Conservation (phyloP, 37 sponge, comb jelly and placozoan species). For the Cliona cf. orientalis region DNA sequence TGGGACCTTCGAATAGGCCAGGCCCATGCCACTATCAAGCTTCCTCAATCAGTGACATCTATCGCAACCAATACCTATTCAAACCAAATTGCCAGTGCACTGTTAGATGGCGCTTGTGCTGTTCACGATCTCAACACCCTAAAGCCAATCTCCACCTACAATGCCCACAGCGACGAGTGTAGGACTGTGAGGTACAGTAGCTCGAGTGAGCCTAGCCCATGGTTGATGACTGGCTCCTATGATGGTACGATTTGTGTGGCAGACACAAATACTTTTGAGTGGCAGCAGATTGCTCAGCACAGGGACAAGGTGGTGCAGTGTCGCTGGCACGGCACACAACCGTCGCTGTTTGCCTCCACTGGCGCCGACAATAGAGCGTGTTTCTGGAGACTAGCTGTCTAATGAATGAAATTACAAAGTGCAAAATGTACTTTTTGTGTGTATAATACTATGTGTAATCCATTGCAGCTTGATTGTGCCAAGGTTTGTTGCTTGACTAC, state of each 20-base stretch:
- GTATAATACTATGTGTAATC: background rate
- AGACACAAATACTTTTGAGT: constrained; percentile 12
- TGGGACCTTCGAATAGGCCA: constrained; percentile 66
- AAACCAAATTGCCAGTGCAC: constrained; percentile 17
- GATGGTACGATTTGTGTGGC: constrained; percentile 64
- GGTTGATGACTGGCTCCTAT: constrained; percentile 84
- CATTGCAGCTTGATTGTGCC: no score
- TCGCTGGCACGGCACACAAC: constrained; percentile 80
- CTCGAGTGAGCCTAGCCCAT: background rate
- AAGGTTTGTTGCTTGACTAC: no score
- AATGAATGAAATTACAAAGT: background rate
- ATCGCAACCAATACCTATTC: constrained; percentile 4
- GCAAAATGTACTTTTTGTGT: background rate
- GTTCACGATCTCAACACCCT: constrained; percentile 35
- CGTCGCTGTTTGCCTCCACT: constrained; percentile 58
- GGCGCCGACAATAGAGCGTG: constrained; percentile 69
- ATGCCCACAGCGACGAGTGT: constrained; percentile 71
- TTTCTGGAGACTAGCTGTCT: constrained; percentile 76
- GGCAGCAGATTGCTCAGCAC: constrained; percentile 53
- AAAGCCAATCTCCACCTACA: background rate
- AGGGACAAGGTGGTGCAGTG: constrained; percentile 87
- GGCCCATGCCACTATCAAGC: constrained; percentile 10
- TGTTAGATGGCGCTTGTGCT: constrained; percentile 63
- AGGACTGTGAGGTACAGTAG: constrained; percentile 68
- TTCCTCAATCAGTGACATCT: constrained; percentile 15